Conservation (phyloP, 1,140 invertebrate genomes). For the Drosophila simulans region DNA sequence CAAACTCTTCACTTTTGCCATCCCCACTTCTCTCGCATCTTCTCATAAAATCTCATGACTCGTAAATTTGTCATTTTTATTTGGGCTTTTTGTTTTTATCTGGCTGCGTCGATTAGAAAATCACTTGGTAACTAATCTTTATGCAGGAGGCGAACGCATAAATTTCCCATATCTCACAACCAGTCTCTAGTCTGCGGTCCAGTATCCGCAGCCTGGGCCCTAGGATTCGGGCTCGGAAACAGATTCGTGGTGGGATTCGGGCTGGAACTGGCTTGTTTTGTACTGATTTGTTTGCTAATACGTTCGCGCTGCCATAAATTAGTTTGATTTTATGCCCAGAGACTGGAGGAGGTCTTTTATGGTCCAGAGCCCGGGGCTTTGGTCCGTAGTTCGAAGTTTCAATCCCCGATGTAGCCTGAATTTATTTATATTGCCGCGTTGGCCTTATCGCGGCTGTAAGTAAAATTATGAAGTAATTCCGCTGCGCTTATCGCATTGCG, state of each 20-base stretch:
- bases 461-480: slow-evolving; percentile 82
- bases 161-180: slow-evolving; percentile 56
- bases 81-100: slow-evolving; percentile 74
- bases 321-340: slow-evolving; percentile 74
- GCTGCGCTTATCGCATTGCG: slow-evolving; percentile 73
- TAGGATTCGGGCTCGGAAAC: slow-evolving; percentile 8
- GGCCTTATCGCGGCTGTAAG: slow-evolving; percentile 61
- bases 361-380: slow-evolving; percentile 30
- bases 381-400: not conserved
- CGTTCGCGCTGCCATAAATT: slow-evolving; percentile 81
- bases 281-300: slow-evolving; percentile 83
- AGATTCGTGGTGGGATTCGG: not conserved
- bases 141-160: slow-evolving; percentile 73
- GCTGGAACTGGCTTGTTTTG: slow-evolving; percentile 67
- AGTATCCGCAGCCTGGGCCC: slow-evolving; percentile 6
- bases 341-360: slow-evolving; percentile 46
- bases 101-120: slow-evolving; percentile 67
- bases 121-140: slow-evolving; percentile 75
- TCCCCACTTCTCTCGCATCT: slow-evolving; percentile 6
- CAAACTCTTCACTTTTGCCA: not conserved
- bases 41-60: slow-evolving; percentile 10
- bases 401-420: slow-evolving; percentile 27
- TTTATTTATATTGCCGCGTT: slow-evolving; percentile 58
- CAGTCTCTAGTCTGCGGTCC: slow-evolving; percentile 4
- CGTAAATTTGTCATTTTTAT: slow-evolving; percentile 76